Evolutionary conservation across 35 echinoderm and acorn worm genomes (phyloP).

Genomic region (Heliocidaris erythrogramma): DNA sequence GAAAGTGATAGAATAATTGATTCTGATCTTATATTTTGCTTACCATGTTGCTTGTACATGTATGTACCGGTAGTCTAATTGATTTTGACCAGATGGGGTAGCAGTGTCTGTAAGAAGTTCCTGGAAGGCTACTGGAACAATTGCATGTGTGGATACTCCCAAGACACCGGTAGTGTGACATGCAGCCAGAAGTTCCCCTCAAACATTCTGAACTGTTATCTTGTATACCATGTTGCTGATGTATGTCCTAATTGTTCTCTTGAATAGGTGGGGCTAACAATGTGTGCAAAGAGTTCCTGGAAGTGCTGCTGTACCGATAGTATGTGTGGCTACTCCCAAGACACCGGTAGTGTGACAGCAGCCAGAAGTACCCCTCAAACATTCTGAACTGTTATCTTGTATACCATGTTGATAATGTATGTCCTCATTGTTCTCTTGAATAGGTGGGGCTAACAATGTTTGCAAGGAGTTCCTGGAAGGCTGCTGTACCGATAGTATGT

Average conservation of each 20-base stretch:
- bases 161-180: conserved; percentile 65
- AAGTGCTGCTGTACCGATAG: conserved; percentile 56
- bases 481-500: conserved; percentile 52
- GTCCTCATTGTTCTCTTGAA: background rate
- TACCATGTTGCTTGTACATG: background rate
- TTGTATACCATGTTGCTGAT: too few species aligned
- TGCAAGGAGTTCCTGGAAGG: conserved; percentile 80
- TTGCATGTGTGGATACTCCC: conserved; percentile 59
- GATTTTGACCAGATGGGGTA: conserved; percentile 11
- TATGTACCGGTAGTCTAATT: background rate
- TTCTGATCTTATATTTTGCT: too few species aligned
- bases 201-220: too few species aligned
- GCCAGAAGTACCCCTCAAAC: too few species aligned
- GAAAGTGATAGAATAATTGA: too few species aligned
- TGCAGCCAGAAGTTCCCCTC: too few species aligned
- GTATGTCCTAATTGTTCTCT: background rate
- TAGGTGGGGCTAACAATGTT: conserved; percentile 44
- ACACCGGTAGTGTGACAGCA: conserved; percentile 63
- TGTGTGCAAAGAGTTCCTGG: conserved; percentile 73
- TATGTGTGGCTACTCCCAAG: conserved; percentile 67
- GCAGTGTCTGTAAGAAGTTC: conserved; percentile 67
- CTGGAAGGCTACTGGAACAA: conserved; percentile 67
- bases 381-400: too few species aligned
- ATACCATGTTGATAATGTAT: too few species aligned
- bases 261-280: conserved; percentile 35